phyloP scores from a whole-genome alignment of 2,888 invertebrate species.

The Phengaris alcon region DNA sequence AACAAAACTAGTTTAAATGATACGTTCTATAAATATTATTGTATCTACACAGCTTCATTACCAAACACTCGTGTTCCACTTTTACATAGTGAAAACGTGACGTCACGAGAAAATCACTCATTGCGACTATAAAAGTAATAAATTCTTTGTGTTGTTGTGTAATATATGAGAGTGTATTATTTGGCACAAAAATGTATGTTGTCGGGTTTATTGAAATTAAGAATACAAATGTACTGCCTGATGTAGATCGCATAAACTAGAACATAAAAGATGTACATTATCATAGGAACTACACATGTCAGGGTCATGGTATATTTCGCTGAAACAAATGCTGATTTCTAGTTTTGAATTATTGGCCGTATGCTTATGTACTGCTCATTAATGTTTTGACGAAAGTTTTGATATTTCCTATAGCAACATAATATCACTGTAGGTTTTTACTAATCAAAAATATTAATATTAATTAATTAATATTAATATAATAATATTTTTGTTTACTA shows the following conservation, averaged over 20 bases:
- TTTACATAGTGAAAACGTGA: slow-evolving; percentile 3
- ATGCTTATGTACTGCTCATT: neutral
- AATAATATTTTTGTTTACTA: too few species aligned
- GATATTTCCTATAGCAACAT: too few species aligned
- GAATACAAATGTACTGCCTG: slow-evolving; percentile 2
- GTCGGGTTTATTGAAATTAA: slow-evolving; percentile 15
- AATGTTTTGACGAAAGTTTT: neutral
- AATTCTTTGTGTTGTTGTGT: slow-evolving; percentile 17
- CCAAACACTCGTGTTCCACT: slow-evolving; percentile 12
- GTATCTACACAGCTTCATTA: neutral
- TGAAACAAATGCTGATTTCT: neutral
- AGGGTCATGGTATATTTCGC: neutral
- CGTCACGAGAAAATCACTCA: slow-evolving; percentile 6
- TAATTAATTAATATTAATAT: too few species aligned
- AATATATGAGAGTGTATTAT: neutral
- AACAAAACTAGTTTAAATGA: neutral
- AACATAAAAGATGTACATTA: slow-evolving; percentile 1
- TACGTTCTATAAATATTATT: neutral
- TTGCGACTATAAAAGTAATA: slow-evolving; percentile 13
- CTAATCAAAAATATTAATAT: too few species aligned
- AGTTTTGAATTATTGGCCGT: neutral
- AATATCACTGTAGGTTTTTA: neutral
- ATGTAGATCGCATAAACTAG: slow-evolving; percentile 10
- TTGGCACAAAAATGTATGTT: slow-evolving; percentile 19
- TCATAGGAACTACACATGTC: slow-evolving; percentile 2